Conservation (phyloP, 2,888 invertebrate species). For the Allophyes oxyacanthae region DNA sequence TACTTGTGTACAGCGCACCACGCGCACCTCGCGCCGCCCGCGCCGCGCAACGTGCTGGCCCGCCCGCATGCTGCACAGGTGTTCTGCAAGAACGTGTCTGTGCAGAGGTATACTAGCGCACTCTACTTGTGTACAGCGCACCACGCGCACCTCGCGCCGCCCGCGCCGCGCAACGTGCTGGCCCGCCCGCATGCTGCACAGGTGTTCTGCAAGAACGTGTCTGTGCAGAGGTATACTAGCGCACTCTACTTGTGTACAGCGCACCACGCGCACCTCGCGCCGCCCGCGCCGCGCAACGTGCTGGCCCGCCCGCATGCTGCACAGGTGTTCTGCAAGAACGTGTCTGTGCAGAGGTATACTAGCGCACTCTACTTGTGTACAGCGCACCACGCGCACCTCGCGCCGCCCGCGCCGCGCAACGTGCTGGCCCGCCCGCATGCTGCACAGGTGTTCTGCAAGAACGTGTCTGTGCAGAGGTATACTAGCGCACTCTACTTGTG, state of each 20-base stretch:
- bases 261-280: too few relatives aligned
- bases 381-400: too few relatives aligned
- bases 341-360: too few relatives aligned
- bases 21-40: conserved; percentile 69
- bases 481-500: neutral
- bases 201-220: conserved; percentile 1
- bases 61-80: too few relatives aligned
- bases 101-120: neutral
- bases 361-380: too few relatives aligned
- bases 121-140: too few relatives aligned
- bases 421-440: neutral
- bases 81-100: neutral
- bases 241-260: too few relatives aligned
- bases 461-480: conserved; percentile 1
- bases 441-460: neutral
- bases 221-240: neutral
- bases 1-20: conserved; percentile 91
- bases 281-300: too few relatives aligned
- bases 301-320: too few relatives aligned
- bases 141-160: neutral
- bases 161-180: neutral
- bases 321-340: too few relatives aligned
- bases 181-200: neutral
- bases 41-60: neutral
- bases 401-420: neutral